These are phyloP conservation scores for Tetrao urogallus DNA, from an alignment of 2,113 vertebrate species.

Conservation along the genomic window DNA sequence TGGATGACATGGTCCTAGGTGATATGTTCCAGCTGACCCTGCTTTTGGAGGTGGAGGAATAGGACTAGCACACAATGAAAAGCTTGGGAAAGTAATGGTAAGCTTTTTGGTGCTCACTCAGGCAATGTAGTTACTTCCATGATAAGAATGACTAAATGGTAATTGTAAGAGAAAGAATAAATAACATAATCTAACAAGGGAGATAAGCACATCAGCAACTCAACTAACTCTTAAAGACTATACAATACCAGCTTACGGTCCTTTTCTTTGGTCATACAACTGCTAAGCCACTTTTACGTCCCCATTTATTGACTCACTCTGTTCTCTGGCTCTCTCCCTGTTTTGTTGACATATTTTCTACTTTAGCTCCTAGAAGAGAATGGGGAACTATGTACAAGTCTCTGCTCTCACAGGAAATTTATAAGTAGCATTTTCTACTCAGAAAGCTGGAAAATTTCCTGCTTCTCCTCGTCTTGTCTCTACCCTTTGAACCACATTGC, in stretches of 20 bases:
- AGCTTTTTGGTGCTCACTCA: not conserved
- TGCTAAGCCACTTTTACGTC: not conserved
- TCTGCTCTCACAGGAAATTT: constrained; percentile 14
- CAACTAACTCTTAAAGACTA: not conserved
- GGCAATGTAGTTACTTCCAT: not conserved
- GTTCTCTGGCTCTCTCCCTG: not conserved
- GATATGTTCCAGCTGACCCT: not conserved
- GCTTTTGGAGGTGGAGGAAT: not conserved
- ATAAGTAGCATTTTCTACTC: not conserved
- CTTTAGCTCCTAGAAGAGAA: not conserved
- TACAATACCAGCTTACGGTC: not conserved
- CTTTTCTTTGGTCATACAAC: not conserved
- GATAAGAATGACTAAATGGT: not conserved
- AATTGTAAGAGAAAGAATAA: not conserved
- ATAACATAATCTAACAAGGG: not conserved
- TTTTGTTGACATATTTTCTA: constrained; percentile 24
- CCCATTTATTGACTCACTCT: not conserved
- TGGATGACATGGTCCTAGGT: not conserved
- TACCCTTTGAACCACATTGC: not conserved
- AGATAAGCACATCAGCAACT: not conserved
- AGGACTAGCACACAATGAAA: not conserved
- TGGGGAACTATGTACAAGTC: not conserved
- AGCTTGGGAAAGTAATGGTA: not conserved
- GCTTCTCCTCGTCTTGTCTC: not conserved
- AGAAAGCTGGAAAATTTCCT: not conserved